phyloP scores from a whole-genome alignment of 1,140 invertebrate genomes.

The Papilio helenus region DNA sequence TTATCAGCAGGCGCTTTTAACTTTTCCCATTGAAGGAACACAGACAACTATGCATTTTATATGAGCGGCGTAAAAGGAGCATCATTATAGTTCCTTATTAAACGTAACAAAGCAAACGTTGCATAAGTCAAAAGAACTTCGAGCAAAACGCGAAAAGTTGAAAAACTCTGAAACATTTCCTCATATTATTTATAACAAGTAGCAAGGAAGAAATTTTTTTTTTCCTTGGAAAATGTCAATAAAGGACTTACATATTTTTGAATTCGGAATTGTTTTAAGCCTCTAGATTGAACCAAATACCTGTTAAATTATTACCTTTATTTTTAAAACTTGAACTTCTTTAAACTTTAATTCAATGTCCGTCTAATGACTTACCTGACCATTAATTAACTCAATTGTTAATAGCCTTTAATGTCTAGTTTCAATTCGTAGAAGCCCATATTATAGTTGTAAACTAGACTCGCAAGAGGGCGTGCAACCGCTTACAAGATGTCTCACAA shows the following conservation, averaged over 20 bases:
- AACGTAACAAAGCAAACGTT: slow-evolving; percentile 32
- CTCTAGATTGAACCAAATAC: neutral
- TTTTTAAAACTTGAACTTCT: no score
- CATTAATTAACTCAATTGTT: neutral
- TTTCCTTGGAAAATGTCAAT: neutral
- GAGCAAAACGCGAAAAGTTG: slow-evolving; percentile 18
- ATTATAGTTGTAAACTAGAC: neutral
- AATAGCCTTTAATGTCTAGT: neutral
- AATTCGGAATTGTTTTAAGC: neutral
- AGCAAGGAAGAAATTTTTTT: neutral
- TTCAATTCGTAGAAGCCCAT: neutral
- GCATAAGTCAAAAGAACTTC: slow-evolving; percentile 34
- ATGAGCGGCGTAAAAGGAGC: slow-evolving; percentile 31
- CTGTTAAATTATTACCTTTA: no score
- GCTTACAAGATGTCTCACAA: neutral
- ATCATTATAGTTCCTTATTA: slow-evolving; percentile 39
- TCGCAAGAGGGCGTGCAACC: neutral
- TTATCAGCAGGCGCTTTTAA: slow-evolving; percentile 31
- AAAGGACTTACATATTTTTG: neutral
- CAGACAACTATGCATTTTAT: slow-evolving; percentile 37
- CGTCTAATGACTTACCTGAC: neutral
- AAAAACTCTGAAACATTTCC: slow-evolving; percentile 29
- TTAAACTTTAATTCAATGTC: neutral
- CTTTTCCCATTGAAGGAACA: slow-evolving; percentile 32
- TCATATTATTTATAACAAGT: slow-evolving; percentile 13